Evolutionary conservation across 2,797 vertebrate genomes (phyloP), one percentile per base, ranked within the genome.

Genomic region (Valencia hispanica): DNA sequence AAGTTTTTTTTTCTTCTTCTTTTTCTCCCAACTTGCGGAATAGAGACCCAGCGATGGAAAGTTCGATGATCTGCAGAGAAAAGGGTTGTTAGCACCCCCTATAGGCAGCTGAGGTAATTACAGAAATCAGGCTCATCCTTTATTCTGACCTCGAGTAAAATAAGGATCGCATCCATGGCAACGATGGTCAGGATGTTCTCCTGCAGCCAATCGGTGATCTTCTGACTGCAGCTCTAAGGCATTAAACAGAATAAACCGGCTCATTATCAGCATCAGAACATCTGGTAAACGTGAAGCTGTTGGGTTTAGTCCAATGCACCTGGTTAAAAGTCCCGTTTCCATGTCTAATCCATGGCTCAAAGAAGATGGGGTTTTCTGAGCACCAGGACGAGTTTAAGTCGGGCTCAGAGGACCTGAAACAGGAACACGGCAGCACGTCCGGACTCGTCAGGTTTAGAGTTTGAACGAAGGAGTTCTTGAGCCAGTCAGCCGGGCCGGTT

Each of bases 391-490:
- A 83, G 30, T 77, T 76, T 0, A 1, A 1, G 22, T 4, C 5
- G 1, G 0, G 32, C 1, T 0, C 15, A 25, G 0, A 12, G 0
- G 3, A 41, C 1, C 0, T 22, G 78, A 94, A 94, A 68, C 94
- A 95, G 55, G 93, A 93, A 74, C 94, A 95, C 0, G 94, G 94
- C 72, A 88, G 89, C 0, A 86, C 77, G 0, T 43, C 27, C 1
- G 20, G 43, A 1, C 2, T 4, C 3, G 41, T 83, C 68, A 50
- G 72, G 66, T 79, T 87, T 73, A 77, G 55, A 8, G 5, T 73
- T 63, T 68, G 6, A 65, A 95, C 70, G 36, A 84, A 80, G 1
- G 36, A 5, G 86, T 95, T 95, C 1, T 59, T 48, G 68, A 80
- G 73, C 94, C 94, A 95, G 81, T 94, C 92, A 34, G 65, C 22